Percentiles rank a stretch among this genome's conserved stretches.
Evolutionary conservation across 2,888 invertebrate genomes (phyloP).

Genomic region (Ptychoptera contaminata): DNA sequence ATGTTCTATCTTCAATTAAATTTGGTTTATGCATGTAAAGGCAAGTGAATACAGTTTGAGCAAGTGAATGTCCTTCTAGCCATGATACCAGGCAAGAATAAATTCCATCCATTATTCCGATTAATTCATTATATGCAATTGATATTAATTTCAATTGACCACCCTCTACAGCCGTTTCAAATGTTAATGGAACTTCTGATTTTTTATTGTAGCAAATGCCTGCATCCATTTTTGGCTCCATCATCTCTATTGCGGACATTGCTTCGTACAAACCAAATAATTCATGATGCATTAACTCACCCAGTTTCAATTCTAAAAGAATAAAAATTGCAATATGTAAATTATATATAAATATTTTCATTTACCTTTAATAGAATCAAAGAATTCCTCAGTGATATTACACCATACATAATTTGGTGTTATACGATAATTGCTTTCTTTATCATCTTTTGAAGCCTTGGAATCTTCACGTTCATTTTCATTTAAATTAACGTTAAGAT

Average conservation of each 20-base stretch:
- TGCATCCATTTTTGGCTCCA: slow-evolving; percentile 99
- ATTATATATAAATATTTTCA: slow-evolving; percentile 6
- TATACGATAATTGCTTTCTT: too few species aligned
- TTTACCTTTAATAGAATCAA: slow-evolving; percentile 41
- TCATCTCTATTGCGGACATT: slow-evolving; percentile 99
- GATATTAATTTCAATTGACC: slow-evolving; percentile 62
- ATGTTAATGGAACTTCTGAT: slow-evolving; percentile 66
- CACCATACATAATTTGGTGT: slow-evolving; percentile 26
- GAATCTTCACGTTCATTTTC: neutral
- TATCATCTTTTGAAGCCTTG: neutral
- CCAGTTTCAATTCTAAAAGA: slow-evolving; percentile 56
- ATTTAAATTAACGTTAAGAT: too few species aligned
- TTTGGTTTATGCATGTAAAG: slow-evolving; percentile 86
- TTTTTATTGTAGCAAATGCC: slow-evolving; percentile 92
- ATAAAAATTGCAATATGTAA: neutral
- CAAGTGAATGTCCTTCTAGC: slow-evolving; percentile 92
- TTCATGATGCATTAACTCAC: slow-evolving; percentile 84
- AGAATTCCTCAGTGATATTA: slow-evolving; percentile 38
- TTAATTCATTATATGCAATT: slow-evolving; percentile 61
- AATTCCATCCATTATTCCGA: slow-evolving; percentile 88
- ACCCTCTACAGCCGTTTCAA: slow-evolving; percentile 73
- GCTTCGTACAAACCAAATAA: slow-evolving; percentile 89
- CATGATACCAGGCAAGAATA: slow-evolving; percentile 90
- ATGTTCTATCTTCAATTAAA: slow-evolving; percentile 61
- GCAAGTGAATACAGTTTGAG: slow-evolving; percentile 94